phyloP scores from a whole-genome alignment of 2,113 vertebrate genomes.

The Sorex araneus region DNA sequence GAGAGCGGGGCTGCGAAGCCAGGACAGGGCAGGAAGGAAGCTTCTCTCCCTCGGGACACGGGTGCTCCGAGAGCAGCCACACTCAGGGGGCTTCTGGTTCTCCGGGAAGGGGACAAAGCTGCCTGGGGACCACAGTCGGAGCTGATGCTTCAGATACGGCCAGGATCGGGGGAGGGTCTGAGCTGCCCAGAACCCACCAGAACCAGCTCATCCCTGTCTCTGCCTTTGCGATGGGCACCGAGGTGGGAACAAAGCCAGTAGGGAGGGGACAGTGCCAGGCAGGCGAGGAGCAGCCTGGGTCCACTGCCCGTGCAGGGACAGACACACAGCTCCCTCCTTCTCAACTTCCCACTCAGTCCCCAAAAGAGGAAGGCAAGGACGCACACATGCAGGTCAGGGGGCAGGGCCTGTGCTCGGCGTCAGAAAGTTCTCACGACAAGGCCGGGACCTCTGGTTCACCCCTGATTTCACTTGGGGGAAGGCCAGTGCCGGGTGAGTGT shows the following conservation, averaged over 20 bases:
- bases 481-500: not conserved
- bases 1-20: not conserved
- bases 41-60: not conserved
- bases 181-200: not conserved
- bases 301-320: not conserved
- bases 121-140: not conserved
- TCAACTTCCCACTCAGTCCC: conserved; percentile 38
- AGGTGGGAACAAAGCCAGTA: not conserved
- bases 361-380: conserved; percentile 71
- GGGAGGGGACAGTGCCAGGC: not conserved
- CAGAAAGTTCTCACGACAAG: conserved; percentile 26
- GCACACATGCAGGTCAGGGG: conserved; percentile 55
- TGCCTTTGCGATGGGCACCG: not conserved
- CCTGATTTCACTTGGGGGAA: not conserved
- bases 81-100: not conserved
- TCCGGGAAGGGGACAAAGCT: not conserved
- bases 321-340: conserved; percentile 63
- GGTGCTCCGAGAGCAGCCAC: not conserved
- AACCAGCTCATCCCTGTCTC: not conserved
- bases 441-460: not conserved
- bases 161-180: not conserved
- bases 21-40: not conserved
- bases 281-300: not conserved
- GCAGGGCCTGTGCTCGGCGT: not conserved
- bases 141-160: not conserved